A percentile compares a stretch with the other conserved stretches of the same genome.
These are phyloP conservation scores for Phasia obesa DNA, from an alignment of 2,888 invertebrate species.

Conservation along the genomic window DNA sequence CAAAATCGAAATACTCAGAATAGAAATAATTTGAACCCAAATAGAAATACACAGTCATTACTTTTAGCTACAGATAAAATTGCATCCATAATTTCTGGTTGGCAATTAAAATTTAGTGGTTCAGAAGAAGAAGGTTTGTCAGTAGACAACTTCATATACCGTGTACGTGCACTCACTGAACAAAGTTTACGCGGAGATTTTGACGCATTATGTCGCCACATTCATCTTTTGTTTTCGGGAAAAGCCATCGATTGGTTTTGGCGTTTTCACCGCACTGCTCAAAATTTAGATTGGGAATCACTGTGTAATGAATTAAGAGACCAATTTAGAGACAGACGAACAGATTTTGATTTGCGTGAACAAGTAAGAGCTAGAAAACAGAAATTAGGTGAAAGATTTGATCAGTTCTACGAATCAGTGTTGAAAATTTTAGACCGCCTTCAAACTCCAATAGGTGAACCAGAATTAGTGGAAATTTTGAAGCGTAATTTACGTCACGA, in stretches of 20 bases:
- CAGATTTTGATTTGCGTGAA: conserved; percentile 24
- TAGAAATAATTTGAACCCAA: neutral
- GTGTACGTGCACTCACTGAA: conserved; percentile 12
- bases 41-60: neutral
- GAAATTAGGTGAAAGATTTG: conserved; percentile 8
- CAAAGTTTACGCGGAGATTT: conserved; percentile 22
- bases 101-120: conserved; percentile 33
- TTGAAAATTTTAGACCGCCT: conserved; percentile 21
- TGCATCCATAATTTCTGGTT: conserved; percentile 12
- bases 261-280: conserved; percentile 21
- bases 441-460: neutral
- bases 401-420: no score
- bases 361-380: conserved; percentile 15
- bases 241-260: conserved; percentile 38
- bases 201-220: conserved; percentile 14
- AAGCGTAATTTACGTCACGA: conserved; percentile 27
- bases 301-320: conserved; percentile 18
- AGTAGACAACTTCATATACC: conserved; percentile 40
- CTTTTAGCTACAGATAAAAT: conserved; percentile 23
- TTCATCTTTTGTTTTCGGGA: conserved; percentile 26
- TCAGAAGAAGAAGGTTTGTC: conserved; percentile 27
- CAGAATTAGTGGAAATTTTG: conserved; percentile 33
- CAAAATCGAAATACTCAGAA: no score
- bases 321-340: conserved; percentile 23
- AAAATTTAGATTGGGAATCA: conserved; percentile 14